Base-by-base conservation (phyloP, 35 echinoderm and acorn worm genomes). In the Acanthaster planci region DNA sequence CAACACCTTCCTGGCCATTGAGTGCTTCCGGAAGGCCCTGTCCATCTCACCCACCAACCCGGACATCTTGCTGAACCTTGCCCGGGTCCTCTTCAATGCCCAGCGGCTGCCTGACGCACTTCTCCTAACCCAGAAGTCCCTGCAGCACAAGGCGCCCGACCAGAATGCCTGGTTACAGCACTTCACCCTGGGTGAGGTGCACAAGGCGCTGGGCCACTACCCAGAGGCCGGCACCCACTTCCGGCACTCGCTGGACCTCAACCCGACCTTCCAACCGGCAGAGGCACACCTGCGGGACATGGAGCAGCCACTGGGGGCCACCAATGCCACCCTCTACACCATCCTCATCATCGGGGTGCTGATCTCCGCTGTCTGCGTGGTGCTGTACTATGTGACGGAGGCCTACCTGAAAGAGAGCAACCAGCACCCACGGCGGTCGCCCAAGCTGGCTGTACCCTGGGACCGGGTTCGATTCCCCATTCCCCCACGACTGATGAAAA, bases 151-250 rank as follows among this genome's bases (percentile, higher is more conserved):
- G 77, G 85, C 77, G 27, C 60, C 89, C 0, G 96, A 94, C 29
- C 96, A 94, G 36, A 99, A 99, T 57, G 85, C 90, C 1, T 99
- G 96, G 96, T 67, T 99, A 52, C 96, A 99, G 37, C 96, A 99
- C 79, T 99, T 94, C 52, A 99, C 96, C 0, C 85, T 99, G 0
- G 96, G 96, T 26, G 96, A 99, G 51, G 93, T 99, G n/a, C 84
- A 88, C 67, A 93, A 47, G 42, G 84, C 87, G 6, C 42, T 97
- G 35, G 89, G 92, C 9, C 79, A 90, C 38, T 80, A 89, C 32
- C 81, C 76, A 17, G 96, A 99, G 8, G 96, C 96, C 14, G 78
- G 78, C 5, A n/a, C 77, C 2, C 89, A 94, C 50, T 93, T 99
- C 38, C 55, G 92, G 18, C 92, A 94, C 18, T 92, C 92, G 5